A percentile compares a stretch with the other conserved stretches of the same genome.
These are phyloP conservation scores for Zygaena filipendulae DNA, from an alignment of 2,888 invertebrate species.

Conservation along the genomic window DNA sequence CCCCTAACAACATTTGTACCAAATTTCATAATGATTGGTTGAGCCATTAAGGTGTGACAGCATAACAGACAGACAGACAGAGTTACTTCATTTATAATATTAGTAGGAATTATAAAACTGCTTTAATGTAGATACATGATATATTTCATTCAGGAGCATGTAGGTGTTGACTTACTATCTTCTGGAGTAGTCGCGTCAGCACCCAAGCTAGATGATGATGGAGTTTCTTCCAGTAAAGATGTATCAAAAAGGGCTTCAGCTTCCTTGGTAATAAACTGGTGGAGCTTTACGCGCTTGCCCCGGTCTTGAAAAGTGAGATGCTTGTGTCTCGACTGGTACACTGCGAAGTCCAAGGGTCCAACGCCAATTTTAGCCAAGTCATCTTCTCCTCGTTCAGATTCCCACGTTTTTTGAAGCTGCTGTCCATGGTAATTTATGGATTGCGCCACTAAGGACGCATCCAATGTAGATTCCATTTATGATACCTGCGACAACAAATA, in stretches of 20 bases:
- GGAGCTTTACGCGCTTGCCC: constrained; percentile 83
- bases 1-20: no score
- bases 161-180: constrained; percentile 67
- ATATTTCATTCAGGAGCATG: no score
- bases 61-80: no score
- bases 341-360: constrained; percentile 73
- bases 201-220: constrained; percentile 55
- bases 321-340: constrained; percentile 83
- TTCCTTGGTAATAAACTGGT: constrained; percentile 89
- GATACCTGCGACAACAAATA: constrained; percentile 1
- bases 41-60: no score
- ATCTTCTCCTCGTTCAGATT: constrained; percentile 82
- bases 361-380: constrained; percentile 74
- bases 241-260: constrained; percentile 79
- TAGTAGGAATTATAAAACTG: no score
- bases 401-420: constrained; percentile 89
- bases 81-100: no score
- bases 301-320: constrained; percentile 86
- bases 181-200: constrained; percentile 62
- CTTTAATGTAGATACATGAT: no score
- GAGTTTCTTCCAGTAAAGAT: constrained; percentile 53
- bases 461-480: constrained; percentile 50
- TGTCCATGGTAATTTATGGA: constrained; percentile 88
- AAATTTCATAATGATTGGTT: no score
- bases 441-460: constrained; percentile 71